Conservation (phyloP, 2,888 invertebrate genomes). For the Cabera pusaria region DNA sequence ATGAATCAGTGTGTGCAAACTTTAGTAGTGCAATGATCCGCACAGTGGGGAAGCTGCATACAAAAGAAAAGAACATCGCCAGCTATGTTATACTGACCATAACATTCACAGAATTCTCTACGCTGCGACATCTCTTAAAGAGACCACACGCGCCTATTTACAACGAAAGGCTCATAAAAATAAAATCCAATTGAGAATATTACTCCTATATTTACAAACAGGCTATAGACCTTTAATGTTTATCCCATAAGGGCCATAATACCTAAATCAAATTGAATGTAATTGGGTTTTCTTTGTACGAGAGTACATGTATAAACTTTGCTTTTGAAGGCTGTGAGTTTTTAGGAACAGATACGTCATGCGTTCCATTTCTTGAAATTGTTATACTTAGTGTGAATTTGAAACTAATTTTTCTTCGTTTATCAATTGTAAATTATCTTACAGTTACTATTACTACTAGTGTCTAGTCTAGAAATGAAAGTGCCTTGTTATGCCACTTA, state of each 20-base stretch:
- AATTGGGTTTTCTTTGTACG: conserved; percentile 28
- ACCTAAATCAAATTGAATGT: conserved; percentile 30
- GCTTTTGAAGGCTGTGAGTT: conserved; percentile 18
- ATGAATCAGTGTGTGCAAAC: too few relatives aligned
- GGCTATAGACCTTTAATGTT: conserved; percentile 17
- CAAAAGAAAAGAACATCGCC: conserved; percentile 1
- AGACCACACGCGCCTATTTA: conserved; percentile 11
- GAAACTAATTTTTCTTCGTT: too few relatives aligned
- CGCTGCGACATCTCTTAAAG: conserved; percentile 13
- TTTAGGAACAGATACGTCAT: too few relatives aligned
- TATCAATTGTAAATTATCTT: too few relatives aligned
- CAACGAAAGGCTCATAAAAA: conserved; percentile 14
- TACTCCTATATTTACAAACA: conserved; percentile 19
- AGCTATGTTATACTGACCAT: not conserved
- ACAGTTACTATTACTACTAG: too few relatives aligned
- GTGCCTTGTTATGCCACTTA: too few relatives aligned
- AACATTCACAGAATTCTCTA: conserved; percentile 11
- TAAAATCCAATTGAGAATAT: conserved; percentile 18
- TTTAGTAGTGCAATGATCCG: conserved; percentile 1
- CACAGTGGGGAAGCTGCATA: not conserved
- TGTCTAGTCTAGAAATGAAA: too few relatives aligned
- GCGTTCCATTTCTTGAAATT: too few relatives aligned
- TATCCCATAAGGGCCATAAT: conserved; percentile 18
- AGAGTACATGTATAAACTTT: conserved; percentile 21
- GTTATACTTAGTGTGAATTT: too few relatives aligned